phyloP scores from a whole-genome alignment of 2,113 vertebrate genomes.

The Dipodomys merriami region DNA sequence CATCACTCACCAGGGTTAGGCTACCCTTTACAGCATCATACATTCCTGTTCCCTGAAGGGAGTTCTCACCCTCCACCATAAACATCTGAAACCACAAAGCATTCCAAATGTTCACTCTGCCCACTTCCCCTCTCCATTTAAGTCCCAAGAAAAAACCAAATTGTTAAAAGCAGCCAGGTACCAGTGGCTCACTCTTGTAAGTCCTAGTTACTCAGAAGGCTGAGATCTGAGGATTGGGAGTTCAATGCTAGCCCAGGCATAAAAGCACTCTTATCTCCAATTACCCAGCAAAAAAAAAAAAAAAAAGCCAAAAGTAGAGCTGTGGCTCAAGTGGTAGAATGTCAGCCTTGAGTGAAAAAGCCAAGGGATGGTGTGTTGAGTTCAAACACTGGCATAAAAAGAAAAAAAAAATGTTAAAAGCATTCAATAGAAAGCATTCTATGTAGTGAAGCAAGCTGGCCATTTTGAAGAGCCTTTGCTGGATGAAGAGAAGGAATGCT shows the following conservation, averaged over 20 bases:
- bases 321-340: too few relatives aligned
- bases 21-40: neutral
- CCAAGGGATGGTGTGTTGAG: too few relatives aligned
- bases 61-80: neutral
- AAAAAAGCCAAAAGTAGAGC: too few relatives aligned
- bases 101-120: neutral
- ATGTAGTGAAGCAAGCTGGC: neutral
- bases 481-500: neutral
- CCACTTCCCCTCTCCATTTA: neutral
- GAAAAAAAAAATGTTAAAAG: neutral
- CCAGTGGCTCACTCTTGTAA: too few relatives aligned
- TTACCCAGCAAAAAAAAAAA: too few relatives aligned
- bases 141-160: neutral
- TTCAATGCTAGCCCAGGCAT: too few relatives aligned
- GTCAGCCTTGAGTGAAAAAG: too few relatives aligned
- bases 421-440: conserved; percentile 36
- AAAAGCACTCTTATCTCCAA: too few relatives aligned
- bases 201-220: too few relatives aligned
- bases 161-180: neutral
- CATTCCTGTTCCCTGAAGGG: neutral
- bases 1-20: neutral
- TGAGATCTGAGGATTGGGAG: too few relatives aligned
- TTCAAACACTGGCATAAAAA: too few relatives aligned
- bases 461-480: neutral
- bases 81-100: neutral